A percentile compares a stretch with the other conserved stretches of the same genome.
Conservation (phyloP, 2,797 vertebrate genomes). For the Amniataba percoides region DNA sequence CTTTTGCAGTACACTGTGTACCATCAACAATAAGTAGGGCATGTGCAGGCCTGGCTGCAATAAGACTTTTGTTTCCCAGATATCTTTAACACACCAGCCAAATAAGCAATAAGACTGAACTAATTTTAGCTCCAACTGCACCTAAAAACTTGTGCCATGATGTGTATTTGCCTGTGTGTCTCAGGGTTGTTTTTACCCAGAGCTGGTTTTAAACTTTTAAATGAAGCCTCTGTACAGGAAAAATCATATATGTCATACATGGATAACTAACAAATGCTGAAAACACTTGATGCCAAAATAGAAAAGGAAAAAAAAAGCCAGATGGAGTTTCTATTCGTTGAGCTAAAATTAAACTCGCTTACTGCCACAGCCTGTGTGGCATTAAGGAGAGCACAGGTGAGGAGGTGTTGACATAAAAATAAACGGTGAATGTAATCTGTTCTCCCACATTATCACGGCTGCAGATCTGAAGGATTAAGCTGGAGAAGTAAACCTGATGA, state of each 20-base stretch:
- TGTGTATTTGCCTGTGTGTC: constrained; percentile 1
- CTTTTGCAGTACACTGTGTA: constrained; percentile 1
- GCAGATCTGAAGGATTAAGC: constrained; percentile 26
- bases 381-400: constrained; percentile 43
- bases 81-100: background rate
- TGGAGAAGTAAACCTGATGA: background rate
- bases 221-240: constrained; percentile 64
- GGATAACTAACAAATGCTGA: constrained; percentile 53
- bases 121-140: background rate
- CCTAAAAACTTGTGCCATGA: background rate
- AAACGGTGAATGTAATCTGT: constrained; percentile 11
- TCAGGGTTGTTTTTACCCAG: constrained; percentile 33
- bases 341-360: constrained; percentile 67
- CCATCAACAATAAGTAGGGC: constrained; percentile 5
- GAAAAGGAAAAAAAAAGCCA: constrained; percentile 8
- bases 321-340: constrained; percentile 50
- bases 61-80: background rate
- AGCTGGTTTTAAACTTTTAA: constrained; percentile 57
- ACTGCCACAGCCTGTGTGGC: constrained; percentile 62
- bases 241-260: constrained; percentile 55
- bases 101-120: background rate
- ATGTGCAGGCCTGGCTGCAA: background rate
- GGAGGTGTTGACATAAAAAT: constrained; percentile 24
- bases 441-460: constrained; percentile 32
- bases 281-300: constrained; percentile 49